phyloP scores from a whole-genome alignment of 2,113 vertebrate genomes.

The Spea bombifrons region DNA sequence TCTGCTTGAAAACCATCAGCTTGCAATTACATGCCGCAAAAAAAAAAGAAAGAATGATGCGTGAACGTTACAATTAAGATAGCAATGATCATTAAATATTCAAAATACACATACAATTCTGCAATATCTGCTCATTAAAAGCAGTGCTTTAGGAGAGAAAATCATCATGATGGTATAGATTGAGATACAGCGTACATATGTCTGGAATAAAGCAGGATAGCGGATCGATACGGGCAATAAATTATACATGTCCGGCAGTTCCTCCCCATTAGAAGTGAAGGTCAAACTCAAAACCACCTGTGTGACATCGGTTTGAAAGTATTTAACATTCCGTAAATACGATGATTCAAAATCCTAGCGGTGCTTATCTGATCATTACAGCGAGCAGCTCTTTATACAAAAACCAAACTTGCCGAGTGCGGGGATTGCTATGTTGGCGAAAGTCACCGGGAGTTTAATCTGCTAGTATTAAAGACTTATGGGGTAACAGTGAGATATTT shows the following conservation, averaged over 20 bases:
- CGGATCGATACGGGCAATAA: constrained; percentile 31
- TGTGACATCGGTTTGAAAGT: neutral
- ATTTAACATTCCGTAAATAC: neutral
- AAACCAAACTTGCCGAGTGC: neutral
- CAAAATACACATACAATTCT: constrained; percentile 40
- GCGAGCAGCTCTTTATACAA: neutral
- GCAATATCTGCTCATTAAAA: constrained; percentile 37
- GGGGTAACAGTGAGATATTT: too few species aligned
- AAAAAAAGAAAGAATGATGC: constrained; percentile 29
- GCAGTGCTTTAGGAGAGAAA: constrained; percentile 17
- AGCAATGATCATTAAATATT: constrained; percentile 39
- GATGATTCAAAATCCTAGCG: neutral
- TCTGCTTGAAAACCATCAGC: constrained; percentile 31
- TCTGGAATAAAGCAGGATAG: constrained; percentile 17
- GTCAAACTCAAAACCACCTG: constrained; percentile 31
- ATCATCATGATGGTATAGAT: constrained; percentile 29
- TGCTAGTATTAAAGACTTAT: too few species aligned
- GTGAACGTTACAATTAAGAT: constrained; percentile 39
- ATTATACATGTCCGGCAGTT: constrained; percentile 31
- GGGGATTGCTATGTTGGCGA: too few species aligned
- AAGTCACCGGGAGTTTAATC: too few species aligned
- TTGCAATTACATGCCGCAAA: constrained; percentile 34
- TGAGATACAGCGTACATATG: constrained; percentile 14
- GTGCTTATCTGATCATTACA: neutral
- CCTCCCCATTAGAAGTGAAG: constrained; percentile 40